phyloP scores from a whole-genome alignment of 1,140 invertebrate species.

The Mya arenaria region DNA sequence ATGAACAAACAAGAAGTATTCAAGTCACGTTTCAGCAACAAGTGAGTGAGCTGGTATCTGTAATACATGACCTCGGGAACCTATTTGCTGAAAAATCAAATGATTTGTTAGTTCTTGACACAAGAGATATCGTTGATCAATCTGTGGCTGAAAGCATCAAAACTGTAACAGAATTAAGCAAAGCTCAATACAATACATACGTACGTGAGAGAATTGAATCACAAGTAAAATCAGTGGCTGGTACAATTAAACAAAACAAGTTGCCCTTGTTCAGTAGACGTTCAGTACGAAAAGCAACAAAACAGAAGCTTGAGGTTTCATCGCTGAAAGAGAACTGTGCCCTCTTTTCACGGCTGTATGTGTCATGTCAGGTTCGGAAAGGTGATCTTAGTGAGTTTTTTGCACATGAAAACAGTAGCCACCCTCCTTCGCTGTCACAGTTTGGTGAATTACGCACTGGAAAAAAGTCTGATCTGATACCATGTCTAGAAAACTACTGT shows the following conservation, averaged over 20 bases:
- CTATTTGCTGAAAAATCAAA: constrained; percentile 46
- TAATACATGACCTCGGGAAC: constrained; percentile 48
- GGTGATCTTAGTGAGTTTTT: constrained; percentile 38
- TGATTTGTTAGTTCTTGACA: constrained; percentile 55
- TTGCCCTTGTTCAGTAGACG: not conserved
- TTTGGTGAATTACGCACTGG: not conserved
- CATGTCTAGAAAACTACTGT: not conserved
- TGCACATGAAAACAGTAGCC: constrained; percentile 5
- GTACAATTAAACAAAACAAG: not conserved
- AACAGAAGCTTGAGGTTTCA: constrained; percentile 10
- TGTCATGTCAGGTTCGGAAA: constrained; percentile 33
- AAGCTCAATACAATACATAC: not conserved
- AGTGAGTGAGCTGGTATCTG: constrained; percentile 20
- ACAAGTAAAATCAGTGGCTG: not conserved
- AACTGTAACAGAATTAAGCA: not conserved
- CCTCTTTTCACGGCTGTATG: constrained; percentile 40
- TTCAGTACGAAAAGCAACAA: not conserved
- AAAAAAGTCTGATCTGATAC: not conserved
- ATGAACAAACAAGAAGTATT: constrained; percentile 21
- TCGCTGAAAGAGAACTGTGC: constrained; percentile 18
- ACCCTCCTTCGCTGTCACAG: not conserved
- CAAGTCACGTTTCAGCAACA: constrained; percentile 56
- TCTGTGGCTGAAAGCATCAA: not conserved
- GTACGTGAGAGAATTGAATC: not conserved
- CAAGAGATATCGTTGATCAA: constrained; percentile 24